Evolutionary conservation across 2,113 vertebrate species (phyloP).

Genomic region (Euleptes europaea): DNA sequence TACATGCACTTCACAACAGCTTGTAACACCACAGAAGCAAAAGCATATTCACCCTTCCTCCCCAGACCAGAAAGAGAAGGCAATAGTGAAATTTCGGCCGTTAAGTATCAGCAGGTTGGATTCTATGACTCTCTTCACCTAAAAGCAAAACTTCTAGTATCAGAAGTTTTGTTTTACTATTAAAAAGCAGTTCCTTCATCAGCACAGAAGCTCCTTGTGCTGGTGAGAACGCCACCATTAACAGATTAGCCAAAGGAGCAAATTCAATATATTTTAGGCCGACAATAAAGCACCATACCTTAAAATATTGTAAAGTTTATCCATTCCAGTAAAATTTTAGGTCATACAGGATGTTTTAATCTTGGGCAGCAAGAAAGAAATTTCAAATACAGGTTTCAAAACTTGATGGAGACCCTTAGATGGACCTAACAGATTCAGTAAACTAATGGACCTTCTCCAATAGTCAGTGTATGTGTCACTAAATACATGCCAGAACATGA

Average conservation of each 20-base stretch:
- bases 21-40: neutral
- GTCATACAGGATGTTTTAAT: neutral
- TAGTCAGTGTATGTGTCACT: conserved; percentile 22
- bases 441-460: conserved; percentile 20
- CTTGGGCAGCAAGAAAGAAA: neutral
- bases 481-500: conserved; percentile 20
- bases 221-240: no score
- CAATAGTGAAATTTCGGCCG: neutral
- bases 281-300: neutral
- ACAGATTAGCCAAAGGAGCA: neutral
- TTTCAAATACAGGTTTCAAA: neutral
- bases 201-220: no score
- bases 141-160: no score
- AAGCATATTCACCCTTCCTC: neutral
- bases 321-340: neutral
- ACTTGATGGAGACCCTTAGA: neutral
- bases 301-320: neutral
- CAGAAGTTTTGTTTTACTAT: no score
- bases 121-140: neutral
- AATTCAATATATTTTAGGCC: neutral
- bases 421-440: conserved; percentile 6
- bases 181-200: no score
- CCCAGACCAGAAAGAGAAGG: neutral
- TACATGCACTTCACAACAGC: neutral
- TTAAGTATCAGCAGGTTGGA: neutral